phyloP scores from a whole-genome alignment of 2,797 vertebrate genomes.

The Pangasius krempfi region DNA sequence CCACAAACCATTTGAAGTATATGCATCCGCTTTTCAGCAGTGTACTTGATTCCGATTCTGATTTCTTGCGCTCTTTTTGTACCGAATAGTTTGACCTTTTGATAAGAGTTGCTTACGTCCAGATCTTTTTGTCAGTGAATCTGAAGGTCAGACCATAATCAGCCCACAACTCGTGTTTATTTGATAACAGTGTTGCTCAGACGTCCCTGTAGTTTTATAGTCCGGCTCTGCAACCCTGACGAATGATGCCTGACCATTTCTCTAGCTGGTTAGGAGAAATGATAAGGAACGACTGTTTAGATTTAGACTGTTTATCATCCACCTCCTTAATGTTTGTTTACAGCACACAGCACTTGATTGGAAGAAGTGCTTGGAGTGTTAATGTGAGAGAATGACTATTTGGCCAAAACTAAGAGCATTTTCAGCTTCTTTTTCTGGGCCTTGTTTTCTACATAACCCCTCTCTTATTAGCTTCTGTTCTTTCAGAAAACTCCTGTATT shows the following conservation, averaged over 20 bases:
- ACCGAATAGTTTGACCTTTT: background rate
- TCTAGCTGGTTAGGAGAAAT: constrained; percentile 14
- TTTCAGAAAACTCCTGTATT: background rate
- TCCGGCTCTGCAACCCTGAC: background rate
- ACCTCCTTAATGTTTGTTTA: constrained; percentile 19
- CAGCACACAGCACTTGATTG: constrained; percentile 11
- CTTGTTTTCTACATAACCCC: no score
- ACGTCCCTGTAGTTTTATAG: background rate
- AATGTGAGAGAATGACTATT: background rate
- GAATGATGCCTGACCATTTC: background rate
- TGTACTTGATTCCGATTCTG: background rate
- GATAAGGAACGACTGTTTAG: background rate
- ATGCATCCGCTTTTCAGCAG: background rate
- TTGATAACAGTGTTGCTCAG: background rate
- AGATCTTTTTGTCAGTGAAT: background rate
- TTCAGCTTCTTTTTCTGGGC: background rate
- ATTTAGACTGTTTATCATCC: no score
- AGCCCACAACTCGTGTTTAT: background rate
- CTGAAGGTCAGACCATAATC: background rate
- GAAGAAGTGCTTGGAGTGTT: constrained; percentile 10
- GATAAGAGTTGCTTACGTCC: background rate
- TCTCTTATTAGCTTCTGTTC: background rate
- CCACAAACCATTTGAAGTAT: background rate
- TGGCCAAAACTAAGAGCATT: background rate
- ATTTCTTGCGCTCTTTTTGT: background rate